A percentile compares a stretch with the other conserved stretches of the same genome.
Evolutionary conservation across 2,888 invertebrate genomes (phyloP).

Genomic region (Phaonia tiefii): DNA sequence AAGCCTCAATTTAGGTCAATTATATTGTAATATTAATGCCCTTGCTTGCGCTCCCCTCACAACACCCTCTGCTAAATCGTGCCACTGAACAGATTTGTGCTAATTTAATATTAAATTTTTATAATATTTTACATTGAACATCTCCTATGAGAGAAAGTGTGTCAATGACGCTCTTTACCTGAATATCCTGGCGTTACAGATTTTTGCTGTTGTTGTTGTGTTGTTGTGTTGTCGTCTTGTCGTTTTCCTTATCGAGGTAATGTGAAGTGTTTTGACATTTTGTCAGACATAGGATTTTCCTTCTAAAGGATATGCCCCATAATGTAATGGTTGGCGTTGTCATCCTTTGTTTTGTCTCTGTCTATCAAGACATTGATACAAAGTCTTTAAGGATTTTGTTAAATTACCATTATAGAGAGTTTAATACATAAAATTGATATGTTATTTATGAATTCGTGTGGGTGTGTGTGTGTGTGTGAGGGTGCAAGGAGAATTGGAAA

Average conservation of each 20-base stretch:
- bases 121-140: background rate
- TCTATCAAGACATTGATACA: conserved; percentile 35
- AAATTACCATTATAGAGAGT: conserved; percentile 50
- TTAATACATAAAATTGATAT: conserved; percentile 27
- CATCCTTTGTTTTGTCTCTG: background rate
- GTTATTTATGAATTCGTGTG: background rate
- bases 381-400: conserved; percentile 42
- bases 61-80: background rate
- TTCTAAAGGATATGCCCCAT: background rate
- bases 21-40: conserved; percentile 70
- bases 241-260: background rate
- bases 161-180: conserved; percentile 21
- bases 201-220: background rate
- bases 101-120: conserved; percentile 55
- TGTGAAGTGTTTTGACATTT: conserved; percentile 55
- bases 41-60: background rate
- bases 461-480: too few species aligned
- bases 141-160: conserved; percentile 7
- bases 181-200: background rate
- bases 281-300: conserved; percentile 48
- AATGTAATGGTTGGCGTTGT: background rate
- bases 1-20: conserved; percentile 72
- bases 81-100: conserved; percentile 14
- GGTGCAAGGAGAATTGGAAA: too few species aligned
- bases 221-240: background rate